Conservation (phyloP, 2,888 invertebrate genomes). For the Aradus depressus region DNA sequence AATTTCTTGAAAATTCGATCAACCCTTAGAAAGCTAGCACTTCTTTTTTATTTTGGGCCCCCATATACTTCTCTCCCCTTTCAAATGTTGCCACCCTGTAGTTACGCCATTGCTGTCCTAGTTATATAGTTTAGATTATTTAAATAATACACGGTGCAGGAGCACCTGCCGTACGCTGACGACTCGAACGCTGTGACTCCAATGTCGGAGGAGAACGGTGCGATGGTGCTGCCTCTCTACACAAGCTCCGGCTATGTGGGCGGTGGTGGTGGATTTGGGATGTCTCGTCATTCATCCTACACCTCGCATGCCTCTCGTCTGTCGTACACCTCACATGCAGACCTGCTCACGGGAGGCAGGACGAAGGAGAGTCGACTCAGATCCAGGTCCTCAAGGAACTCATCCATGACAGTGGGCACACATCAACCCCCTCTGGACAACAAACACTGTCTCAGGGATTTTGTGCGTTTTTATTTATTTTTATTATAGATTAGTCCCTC, state of each 20-base stretch:
- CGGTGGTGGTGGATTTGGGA: slow-evolving; percentile 67
- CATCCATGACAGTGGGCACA: slow-evolving; percentile 44
- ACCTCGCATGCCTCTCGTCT: slow-evolving; percentile 88
- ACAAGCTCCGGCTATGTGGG: no score
- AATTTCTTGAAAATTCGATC: no score
- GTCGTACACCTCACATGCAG: slow-evolving; percentile 90
- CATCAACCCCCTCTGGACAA: slow-evolving; percentile 42
- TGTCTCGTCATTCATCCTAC: slow-evolving; percentile 83
- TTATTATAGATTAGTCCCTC: no score
- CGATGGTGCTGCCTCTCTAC: slow-evolving; percentile 85
- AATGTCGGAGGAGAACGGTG: slow-evolving; percentile 94
- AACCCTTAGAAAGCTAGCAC: no score
- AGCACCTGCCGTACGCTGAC: slow-evolving; percentile 92
- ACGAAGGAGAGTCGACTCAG: slow-evolving; percentile 79
- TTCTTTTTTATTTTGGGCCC: no score
- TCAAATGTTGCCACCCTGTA: no score
- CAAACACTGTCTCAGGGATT: slow-evolving; percentile 57
- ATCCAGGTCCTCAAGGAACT: slow-evolving; percentile 59
- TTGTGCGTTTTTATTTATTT: slow-evolving; percentile 43
- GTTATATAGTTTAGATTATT: no score
- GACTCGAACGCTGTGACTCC: slow-evolving; percentile 96
- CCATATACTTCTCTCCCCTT: no score
- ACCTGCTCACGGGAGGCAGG: slow-evolving; percentile 53
- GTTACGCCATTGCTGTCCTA: no score
- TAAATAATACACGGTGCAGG: slow-evolving; percentile 42